Evolutionary conservation across 2,113 vertebrate genomes (phyloP).

Genomic region (Plectropomus leopardus): DNA sequence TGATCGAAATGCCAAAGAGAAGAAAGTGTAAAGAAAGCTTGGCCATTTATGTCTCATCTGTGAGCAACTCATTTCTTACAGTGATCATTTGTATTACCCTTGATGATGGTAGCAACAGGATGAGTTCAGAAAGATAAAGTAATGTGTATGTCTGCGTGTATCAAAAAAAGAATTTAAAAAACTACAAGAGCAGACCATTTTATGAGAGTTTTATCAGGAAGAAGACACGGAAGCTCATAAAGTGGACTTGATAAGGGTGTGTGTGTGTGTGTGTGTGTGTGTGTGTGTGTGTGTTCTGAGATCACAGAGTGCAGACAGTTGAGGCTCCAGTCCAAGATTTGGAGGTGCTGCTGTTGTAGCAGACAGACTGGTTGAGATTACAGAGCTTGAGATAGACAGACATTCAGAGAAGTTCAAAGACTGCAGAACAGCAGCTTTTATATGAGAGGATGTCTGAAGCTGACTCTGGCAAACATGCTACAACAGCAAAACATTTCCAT

Average conservation of each 20-base stretch:
- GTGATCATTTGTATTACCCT: not conserved
- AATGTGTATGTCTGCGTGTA: not conserved
- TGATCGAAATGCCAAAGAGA: not conserved
- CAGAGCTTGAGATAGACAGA: constrained; percentile 74
- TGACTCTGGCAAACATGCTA: too few species aligned
- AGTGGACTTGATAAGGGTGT: constrained; percentile 11
- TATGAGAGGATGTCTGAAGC: constrained; percentile 42
- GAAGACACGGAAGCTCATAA: constrained; percentile 17
- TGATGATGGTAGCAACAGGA: not conserved
- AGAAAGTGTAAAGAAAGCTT: not conserved
- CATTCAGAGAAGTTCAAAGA: constrained; percentile 75
- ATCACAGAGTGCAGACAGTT: constrained; percentile 67
- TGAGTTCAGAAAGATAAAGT: not conserved
- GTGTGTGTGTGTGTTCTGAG: constrained; percentile 41
- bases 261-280: constrained; percentile 5
- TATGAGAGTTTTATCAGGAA: constrained; percentile 9
- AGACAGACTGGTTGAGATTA: constrained; percentile 74
- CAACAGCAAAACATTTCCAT: too few species aligned
- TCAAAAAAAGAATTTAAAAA: not conserved
- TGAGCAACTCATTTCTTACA: not conserved
- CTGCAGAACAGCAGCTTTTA: constrained; percentile 14
- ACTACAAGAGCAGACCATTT: not conserved
- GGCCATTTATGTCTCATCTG: not conserved
- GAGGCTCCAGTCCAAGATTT: constrained; percentile 72
- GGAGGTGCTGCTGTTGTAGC: constrained; percentile 68